phyloP scores from a whole-genome alignment of 2,113 vertebrate species.

The Cisticola juncidis region DNA sequence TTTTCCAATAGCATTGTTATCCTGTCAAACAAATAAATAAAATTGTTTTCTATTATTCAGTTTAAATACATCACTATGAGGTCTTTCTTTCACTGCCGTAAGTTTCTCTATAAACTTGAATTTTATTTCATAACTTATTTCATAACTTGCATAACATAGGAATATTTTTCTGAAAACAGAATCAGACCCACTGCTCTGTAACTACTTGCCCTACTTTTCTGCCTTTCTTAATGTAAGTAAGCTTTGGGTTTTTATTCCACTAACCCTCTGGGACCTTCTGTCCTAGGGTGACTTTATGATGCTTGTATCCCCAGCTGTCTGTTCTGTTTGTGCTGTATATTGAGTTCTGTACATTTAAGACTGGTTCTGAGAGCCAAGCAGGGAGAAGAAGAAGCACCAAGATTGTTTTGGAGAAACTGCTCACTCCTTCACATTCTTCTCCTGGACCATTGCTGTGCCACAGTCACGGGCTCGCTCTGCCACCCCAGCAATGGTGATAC shows the following conservation, averaged over 20 bases:
- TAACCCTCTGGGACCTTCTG: background rate
- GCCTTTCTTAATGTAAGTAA: background rate
- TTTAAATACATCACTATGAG: background rate
- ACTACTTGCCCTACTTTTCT: background rate
- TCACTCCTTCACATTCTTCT: too few relatives aligned
- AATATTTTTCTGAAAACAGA: background rate
- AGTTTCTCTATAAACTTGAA: background rate
- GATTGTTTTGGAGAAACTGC: too few relatives aligned
- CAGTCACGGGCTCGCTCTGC: too few relatives aligned
- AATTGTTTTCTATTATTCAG: background rate
- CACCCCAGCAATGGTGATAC: too few relatives aligned
- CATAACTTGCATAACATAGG: background rate
- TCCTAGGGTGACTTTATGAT: too few relatives aligned
- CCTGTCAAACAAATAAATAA: background rate
- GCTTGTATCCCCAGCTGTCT: too few relatives aligned
- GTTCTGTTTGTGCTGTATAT: too few relatives aligned
- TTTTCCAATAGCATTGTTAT: background rate
- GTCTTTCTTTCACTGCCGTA: fast-evolving
- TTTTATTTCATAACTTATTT: background rate
- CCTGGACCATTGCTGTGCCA: too few relatives aligned
- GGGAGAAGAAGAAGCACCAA: too few relatives aligned
- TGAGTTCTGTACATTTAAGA: too few relatives aligned
- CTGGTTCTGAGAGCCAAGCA: too few relatives aligned
- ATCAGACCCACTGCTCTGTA: background rate
- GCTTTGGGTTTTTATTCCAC: background rate